phyloP scores from a whole-genome alignment of 37 sponge, comb jelly and placozoan genomes.

The Halisarca cf. caerulea region DNA sequence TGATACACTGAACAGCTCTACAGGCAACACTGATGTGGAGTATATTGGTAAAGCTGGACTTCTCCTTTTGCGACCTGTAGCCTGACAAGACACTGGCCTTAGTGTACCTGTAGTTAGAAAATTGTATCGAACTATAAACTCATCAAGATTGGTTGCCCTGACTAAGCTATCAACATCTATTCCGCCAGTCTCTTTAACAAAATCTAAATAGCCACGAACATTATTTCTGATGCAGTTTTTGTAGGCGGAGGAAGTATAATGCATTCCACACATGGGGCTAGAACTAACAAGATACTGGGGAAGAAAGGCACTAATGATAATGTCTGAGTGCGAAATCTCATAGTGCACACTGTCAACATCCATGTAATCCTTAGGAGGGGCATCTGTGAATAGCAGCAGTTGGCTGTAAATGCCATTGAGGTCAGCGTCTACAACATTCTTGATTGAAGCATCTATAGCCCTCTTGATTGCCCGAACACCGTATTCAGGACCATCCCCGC shows the following conservation, averaged over 20 bases:
- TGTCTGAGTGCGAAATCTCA: background rate
- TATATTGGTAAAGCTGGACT: background rate
- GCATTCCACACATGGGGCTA: background rate
- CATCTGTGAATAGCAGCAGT: slow-evolving; percentile 9
- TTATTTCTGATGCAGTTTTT: background rate
- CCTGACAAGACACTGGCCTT: background rate
- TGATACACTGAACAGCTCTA: background rate
- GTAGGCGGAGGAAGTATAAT: no score
- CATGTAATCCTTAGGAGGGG: slow-evolving; percentile 14
- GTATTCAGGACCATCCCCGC: slow-evolving; percentile 11
- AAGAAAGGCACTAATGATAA: background rate
- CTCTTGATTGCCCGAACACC: background rate
- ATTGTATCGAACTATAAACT: background rate
- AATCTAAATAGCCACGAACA: background rate
- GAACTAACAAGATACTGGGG: background rate
- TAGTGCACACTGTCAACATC: no score
- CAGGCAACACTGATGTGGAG: no score
- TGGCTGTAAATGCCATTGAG: background rate
- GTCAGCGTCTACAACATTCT: background rate
- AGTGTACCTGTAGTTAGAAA: background rate
- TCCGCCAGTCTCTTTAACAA: background rate
- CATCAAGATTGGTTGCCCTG: background rate
- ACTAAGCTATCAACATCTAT: background rate
- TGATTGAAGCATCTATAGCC: background rate
- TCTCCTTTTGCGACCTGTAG: background rate